Conservation (phyloP, 2,113 vertebrate species). For the Istiophorus platypterus region DNA sequence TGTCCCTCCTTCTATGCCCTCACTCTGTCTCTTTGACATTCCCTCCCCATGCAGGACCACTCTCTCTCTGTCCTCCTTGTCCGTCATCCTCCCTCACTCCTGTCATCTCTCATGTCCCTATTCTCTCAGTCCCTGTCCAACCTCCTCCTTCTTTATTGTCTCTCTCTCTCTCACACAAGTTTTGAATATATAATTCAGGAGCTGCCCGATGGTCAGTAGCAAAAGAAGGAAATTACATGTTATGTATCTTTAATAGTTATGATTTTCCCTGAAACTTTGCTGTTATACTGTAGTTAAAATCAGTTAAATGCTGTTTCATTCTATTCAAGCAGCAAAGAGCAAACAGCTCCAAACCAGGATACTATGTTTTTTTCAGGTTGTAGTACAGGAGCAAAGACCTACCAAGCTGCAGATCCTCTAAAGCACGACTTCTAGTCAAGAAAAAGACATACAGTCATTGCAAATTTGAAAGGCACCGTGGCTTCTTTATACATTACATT, state of each 20-base stretch:
- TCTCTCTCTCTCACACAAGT: slow-evolving; percentile 17
- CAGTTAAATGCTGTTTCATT: not conserved
- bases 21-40: slow-evolving; percentile 58
- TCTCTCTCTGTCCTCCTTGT: slow-evolving; percentile 44
- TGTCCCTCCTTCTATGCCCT: slow-evolving; percentile 29
- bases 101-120: slow-evolving; percentile 59
- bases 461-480: slow-evolving; percentile 12
- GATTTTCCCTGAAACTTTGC: slow-evolving; percentile 29
- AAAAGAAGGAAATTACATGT: slow-evolving; percentile 14
- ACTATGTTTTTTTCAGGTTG: slow-evolving; percentile 8
- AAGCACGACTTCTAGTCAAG: not conserved
- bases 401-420: not conserved
- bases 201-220: not conserved
- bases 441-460: not conserved
- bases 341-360: not conserved
- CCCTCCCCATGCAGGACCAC: slow-evolving; percentile 41
- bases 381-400: slow-evolving; percentile 21
- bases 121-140: slow-evolving; percentile 48
- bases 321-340: slow-evolving; percentile 26
- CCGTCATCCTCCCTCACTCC: slow-evolving; percentile 44
- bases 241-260: slow-evolving; percentile 6
- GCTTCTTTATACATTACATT: not conserved
- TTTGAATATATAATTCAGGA: slow-evolving; percentile 15
- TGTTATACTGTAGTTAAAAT: not conserved
- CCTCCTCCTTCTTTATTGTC: slow-evolving; percentile 18